A percentile compares a stretch with the other conserved stretches of the same genome.
Conservation (phyloP, 2,797 vertebrate species). For the Sebastolobus alascanus region DNA sequence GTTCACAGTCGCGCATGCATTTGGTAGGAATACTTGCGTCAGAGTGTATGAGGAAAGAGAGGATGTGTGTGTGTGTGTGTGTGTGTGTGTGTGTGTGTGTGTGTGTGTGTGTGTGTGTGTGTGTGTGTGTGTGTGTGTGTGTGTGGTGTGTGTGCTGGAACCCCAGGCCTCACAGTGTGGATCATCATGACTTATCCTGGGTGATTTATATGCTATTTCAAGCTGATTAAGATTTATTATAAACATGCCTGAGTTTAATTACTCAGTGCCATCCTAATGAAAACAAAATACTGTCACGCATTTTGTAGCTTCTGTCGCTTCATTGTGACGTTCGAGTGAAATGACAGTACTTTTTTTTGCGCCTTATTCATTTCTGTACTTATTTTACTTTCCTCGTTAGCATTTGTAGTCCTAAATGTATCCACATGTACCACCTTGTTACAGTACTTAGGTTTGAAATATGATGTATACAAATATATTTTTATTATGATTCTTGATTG, state of each 20-base stretch:
- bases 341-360: conserved; percentile 4
- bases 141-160: conserved; percentile 13
- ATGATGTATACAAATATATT: background rate
- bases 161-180: conserved; percentile 17
- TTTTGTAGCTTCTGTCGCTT: conserved; percentile 9
- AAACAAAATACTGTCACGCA: conserved; percentile 31
- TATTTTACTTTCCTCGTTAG: background rate
- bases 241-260: conserved; percentile 45
- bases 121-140: conserved; percentile 9
- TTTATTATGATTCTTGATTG: background rate
- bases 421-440: background rate
- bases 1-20: background rate
- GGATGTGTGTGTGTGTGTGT: background rate
- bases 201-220: conserved; percentile 56
- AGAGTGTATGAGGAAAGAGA: conserved; percentile 2
- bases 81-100: background rate
- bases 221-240: conserved; percentile 58
- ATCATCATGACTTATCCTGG: conserved; percentile 28
- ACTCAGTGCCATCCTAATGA: conserved; percentile 47
- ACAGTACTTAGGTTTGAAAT: background rate
- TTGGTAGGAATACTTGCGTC: conserved; percentile 6
- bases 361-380: background rate
- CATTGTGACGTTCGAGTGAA: background rate
- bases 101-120: conserved; percentile 24
- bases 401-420: background rate